Conservation (phyloP, 2,113 vertebrate species). For the Cyanoderma ruficeps region DNA sequence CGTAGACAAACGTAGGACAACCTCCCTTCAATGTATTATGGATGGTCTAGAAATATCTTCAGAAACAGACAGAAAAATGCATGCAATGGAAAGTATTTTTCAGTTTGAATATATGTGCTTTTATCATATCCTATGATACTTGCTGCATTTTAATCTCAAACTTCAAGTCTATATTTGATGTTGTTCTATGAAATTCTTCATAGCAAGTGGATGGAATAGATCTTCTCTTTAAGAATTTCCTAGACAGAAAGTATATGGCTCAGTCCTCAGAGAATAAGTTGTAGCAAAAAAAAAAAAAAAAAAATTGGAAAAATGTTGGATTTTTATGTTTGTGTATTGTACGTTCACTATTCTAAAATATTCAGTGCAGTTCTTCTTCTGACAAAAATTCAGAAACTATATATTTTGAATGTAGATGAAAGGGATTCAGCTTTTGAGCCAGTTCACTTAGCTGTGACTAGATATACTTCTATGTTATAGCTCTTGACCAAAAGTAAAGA, state of each 20-base stretch:
- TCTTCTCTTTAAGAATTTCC: neutral
- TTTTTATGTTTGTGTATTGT: neutral
- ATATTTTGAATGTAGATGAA: neutral
- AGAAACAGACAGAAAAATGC: conserved; percentile 9
- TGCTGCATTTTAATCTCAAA: conserved; percentile 4
- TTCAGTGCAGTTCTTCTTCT: neutral
- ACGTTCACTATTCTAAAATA: neutral
- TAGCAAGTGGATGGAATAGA: neutral
- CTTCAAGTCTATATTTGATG: neutral
- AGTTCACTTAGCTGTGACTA: neutral
- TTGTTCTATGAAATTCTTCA: neutral
- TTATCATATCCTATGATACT: neutral
- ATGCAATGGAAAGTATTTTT: neutral
- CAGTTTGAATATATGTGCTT: neutral
- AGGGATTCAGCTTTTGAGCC: neutral
- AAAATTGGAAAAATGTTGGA: neutral
- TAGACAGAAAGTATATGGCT: neutral
- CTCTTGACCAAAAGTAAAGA: neutral
- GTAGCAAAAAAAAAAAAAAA: neutral
- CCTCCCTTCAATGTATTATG: neutral
- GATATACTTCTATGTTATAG: neutral
- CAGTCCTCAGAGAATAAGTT: neutral
- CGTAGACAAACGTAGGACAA: fast-evolving
- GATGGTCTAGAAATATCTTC: neutral
- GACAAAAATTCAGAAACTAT: neutral